phyloP scores from a whole-genome alignment of 1,140 invertebrate species.

The Drosophila cardini region DNA sequence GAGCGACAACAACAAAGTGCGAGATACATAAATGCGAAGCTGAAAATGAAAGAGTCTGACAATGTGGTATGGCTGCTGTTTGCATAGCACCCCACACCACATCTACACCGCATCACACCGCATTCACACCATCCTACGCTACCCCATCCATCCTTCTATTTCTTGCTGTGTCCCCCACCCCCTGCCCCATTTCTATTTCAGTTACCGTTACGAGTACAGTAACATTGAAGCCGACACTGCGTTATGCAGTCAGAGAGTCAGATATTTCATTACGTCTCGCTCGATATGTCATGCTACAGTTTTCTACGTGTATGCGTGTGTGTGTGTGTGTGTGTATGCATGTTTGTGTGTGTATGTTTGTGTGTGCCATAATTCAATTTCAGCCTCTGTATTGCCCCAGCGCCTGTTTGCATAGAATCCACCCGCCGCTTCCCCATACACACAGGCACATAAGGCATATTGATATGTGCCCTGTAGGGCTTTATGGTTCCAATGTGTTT shows the following conservation, averaged over 20 bases:
- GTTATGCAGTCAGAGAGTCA: slow-evolving; percentile 76
- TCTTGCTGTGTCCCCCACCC: not conserved
- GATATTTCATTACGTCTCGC: slow-evolving; percentile 80
- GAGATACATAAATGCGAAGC: slow-evolving; percentile 72
- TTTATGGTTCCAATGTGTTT: slow-evolving; percentile 63
- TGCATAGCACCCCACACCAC: slow-evolving; percentile 41
- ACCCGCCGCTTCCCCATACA: slow-evolving; percentile 4
- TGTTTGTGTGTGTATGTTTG: slow-evolving; percentile 24
- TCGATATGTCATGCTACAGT: slow-evolving; percentile 70
- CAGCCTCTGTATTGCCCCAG: slow-evolving; percentile 44
- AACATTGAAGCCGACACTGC: slow-evolving; percentile 61
- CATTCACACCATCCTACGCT: slow-evolving; percentile 5
- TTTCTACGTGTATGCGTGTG: slow-evolving; percentile 15
- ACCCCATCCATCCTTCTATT: not conserved
- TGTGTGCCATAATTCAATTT: slow-evolving; percentile 76
- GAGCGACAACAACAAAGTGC: slow-evolving; percentile 28
- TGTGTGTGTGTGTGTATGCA: slow-evolving; percentile 3
- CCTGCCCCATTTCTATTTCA: slow-evolving; percentile 51
- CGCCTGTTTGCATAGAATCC: slow-evolving; percentile 41
- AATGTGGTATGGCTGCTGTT: slow-evolving; percentile 60
- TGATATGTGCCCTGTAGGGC: slow-evolving; percentile 67
- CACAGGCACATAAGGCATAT: slow-evolving; percentile 51
- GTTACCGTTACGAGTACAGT: slow-evolving; percentile 53
- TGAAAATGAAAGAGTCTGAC: slow-evolving; percentile 81
- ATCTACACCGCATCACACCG: no score